Evolutionary conservation across 1,140 invertebrate species (phyloP), one percentile per base, ranked within the genome.

Genomic region (Teleogryllus occipitalis): DNA sequence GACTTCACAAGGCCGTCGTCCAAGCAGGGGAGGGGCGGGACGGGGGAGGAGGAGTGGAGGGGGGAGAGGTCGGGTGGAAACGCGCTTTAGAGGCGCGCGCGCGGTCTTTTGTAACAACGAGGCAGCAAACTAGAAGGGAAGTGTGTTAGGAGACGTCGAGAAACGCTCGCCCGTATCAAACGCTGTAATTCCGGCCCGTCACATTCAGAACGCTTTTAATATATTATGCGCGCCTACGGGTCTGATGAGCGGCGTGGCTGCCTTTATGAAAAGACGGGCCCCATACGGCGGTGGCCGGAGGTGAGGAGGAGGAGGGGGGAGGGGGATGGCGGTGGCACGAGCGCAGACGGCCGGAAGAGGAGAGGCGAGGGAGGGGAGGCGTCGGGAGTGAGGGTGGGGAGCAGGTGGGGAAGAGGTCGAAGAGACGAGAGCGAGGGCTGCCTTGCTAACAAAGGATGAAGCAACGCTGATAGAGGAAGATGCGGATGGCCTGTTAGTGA

Each of bases 201-300:
- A 65, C 18, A 65, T 65, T 65, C 54, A 65, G 54, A 65, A 65
- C 54, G 54, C 54, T 65, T 65, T 65, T 65, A 65, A 65, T 65
- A 65, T 18, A 65, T 65, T 65, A 65, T 65, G 54, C 54, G 10
- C 54, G 54, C 54, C 54, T 65, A 65, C 54, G 27, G 27, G 27
- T 39, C 54, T 65, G 54, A 65, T 65, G 54, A 65, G 54, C 54
- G 54, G 54, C 10, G 54, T 18, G 27, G 18, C 54, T 14, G 54
- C 54, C 18, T 65, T 65, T 65, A 65, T 18, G 18, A 14, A 65
- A 18, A 18, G 18, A 18, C 10, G 54, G 49, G 27, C 27, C 27
- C 27, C 27, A 5, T 39, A 39, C 27, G 54, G 18, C 10, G 10
- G 54, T 0, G 54, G 54, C 10, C 54, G 18, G 10, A 65, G 54